A percentile compares a stretch with the other conserved stretches of the same genome.
Conservation (phyloP, 2,113 vertebrate species). For the Carettochelys insculpta region DNA sequence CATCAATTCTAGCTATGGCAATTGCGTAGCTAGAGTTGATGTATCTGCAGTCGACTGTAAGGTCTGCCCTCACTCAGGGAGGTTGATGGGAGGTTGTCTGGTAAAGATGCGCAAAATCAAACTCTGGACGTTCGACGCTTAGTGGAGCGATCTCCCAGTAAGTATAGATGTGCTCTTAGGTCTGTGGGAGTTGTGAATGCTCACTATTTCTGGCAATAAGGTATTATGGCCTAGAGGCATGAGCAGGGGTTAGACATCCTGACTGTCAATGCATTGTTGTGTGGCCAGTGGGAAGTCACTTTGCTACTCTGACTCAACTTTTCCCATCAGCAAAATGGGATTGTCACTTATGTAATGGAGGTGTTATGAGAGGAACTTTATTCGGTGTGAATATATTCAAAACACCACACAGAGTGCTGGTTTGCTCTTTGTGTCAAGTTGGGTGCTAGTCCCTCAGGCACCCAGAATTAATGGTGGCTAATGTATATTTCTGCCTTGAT, state of each 20-base stretch:
- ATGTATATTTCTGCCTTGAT: neutral
- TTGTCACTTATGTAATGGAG: neutral
- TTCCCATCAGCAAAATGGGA: neutral
- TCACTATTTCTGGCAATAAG: neutral
- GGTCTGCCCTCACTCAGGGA: too few species aligned
- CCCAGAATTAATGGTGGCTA: neutral
- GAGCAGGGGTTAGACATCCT: neutral
- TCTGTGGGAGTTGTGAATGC: neutral
- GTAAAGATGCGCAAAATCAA: too few species aligned
- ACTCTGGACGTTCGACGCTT: too few species aligned
- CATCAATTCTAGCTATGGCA: too few species aligned
- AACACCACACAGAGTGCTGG: too few species aligned
- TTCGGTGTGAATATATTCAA: fast-evolving
- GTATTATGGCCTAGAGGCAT: fast-evolving
- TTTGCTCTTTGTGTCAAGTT: neutral
- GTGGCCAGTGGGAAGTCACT: neutral
- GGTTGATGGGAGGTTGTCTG: too few species aligned
- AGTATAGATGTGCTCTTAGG: too few species aligned
- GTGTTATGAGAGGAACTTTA: neutral
- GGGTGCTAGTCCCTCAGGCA: neutral
- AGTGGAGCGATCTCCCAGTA: too few species aligned
- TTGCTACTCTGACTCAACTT: neutral
- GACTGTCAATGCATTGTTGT: fast-evolving
- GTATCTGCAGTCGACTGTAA: too few species aligned
- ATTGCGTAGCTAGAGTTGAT: too few species aligned